Evolutionary conservation across 2,888 invertebrate species (phyloP), one percentile per base, ranked within the genome.

Genomic region (Orchestes rusci): DNA sequence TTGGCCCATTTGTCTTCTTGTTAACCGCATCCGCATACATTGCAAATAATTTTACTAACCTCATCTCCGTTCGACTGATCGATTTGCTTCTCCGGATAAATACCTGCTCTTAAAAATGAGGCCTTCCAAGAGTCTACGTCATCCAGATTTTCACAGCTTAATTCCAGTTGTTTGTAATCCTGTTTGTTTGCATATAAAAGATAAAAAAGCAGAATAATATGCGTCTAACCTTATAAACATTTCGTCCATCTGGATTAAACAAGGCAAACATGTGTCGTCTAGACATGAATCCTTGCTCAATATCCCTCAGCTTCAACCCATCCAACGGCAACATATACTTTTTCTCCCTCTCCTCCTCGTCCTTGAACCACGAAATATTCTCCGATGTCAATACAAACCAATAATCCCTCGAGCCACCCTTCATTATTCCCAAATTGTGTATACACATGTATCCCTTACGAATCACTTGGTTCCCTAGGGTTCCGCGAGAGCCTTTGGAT

Each of bases 61-160:
- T 45, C 48, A 16, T 48, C 37, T 28, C 45, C 33, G 23, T 27
- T 28, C 3, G 16, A 39, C 12, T 54, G 53, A 12, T 40, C 41
- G 23, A 2, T 38, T 8, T 33, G 38, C 27, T 33, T 94, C 69
- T 99, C 99, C 0, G 99, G 99, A 71, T 99, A 99, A 30, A 99
- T 99, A 37, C 99, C 99, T 44, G 99, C 99, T 55, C 99, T 80
- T 19, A 99, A 77, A 74, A 99, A 96, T 5, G 97, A 97, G 1
- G 99, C 99, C 71, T 99, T 99, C 99, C 97, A 99, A 10, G 94
- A 93, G 68, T 99, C 97, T 18, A 97, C 92, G 58, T 95, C 95
- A 62, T 96, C 95, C 63, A 91, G 86, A 39, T 85, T 94, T 70
- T 95, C 95, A 63, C 96, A 96, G 45, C 96, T 95, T 65, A 99